Evolutionary conservation across 2,113 vertebrate genomes (phyloP), one percentile per base, ranked within the genome.

Genomic region (Oostethus manadensis): DNA sequence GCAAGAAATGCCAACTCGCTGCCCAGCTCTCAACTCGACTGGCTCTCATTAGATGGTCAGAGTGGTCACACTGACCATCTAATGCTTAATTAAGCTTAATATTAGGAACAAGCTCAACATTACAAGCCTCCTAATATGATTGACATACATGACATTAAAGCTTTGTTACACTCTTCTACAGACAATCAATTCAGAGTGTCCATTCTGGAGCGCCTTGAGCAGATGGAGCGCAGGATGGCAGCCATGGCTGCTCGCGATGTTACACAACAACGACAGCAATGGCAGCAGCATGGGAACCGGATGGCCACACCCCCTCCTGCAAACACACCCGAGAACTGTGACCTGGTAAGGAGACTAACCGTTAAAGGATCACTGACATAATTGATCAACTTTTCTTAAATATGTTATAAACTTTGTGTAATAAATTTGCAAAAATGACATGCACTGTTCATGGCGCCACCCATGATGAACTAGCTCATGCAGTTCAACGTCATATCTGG

Each of bases 11-110:
- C 92, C 79, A 84, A 89, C 71, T 90, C 92, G 0, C 88, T 93
- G 74, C 93, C 93, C 44, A 93, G 92, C 79, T 91, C 92, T 0
- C 94, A 94, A 79, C 87, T 94, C 4, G 93, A 95, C 85, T 96
- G 93, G 93, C 87, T 96, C 47, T 94, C 93, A 44, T 67, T 95
- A 80, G 94, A 96, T 1, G 93, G 94, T 95, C 6, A 21, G 46
- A 48, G 16, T n/a, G 17, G 17, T 48, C 46, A 48, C 20, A 10
- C 11, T 13, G n/a, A n/a, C n/a, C n/a, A n/a, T n/a, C n/a, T n/a
- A n/a, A n/a, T n/a, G n/a, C n/a, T n/a, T n/a, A n/a, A n/a, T n/a
- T n/a, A n/a, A 42, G 38, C 5, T 14, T 42, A 14, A 42, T 42
- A 42, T 42, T 14, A 13, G 38, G 38, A 42, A 38, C 35, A 38